These are phyloP conservation scores for Pipra filicauda DNA, from an alignment of 2,113 vertebrate species.

Conservation along the genomic window DNA sequence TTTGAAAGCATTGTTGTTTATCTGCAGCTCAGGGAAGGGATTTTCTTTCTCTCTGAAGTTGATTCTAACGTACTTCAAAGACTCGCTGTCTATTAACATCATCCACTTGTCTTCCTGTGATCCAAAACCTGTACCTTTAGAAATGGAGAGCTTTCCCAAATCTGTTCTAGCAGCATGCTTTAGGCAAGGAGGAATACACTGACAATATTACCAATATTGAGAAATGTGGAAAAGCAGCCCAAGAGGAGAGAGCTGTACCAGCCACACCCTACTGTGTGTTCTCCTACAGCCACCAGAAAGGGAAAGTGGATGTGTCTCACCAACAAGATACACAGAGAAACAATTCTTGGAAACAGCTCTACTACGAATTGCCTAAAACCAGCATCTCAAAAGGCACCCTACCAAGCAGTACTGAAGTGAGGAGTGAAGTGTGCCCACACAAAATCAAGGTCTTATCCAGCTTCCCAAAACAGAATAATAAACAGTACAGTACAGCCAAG, in stretches of 20 bases:
- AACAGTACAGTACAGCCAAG: not conserved
- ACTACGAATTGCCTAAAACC: not conserved
- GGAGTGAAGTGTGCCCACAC: not conserved
- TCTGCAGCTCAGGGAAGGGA: slow-evolving; percentile 34
- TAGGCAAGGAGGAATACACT: not conserved
- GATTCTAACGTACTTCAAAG: slow-evolving; percentile 31
- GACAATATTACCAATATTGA: not conserved
- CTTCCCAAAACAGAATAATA: not conserved
- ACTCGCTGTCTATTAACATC: not conserved
- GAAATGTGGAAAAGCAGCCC: not conserved
- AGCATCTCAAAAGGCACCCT: not conserved
- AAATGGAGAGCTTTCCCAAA: not conserved
- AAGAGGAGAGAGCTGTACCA: not conserved
- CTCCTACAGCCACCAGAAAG: not conserved
- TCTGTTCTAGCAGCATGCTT: not conserved
- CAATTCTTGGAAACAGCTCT: not conserved
- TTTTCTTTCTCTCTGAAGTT: slow-evolving; percentile 53
- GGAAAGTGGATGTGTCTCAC: not conserved
- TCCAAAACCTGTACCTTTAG: not conserved
- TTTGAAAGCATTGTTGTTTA: slow-evolving; percentile 52
- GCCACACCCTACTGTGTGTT: not conserved
- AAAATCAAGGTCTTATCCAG: not conserved
- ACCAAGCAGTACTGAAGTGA: not conserved
- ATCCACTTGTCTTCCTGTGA: slow-evolving; percentile 7
- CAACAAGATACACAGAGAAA: not conserved